These are phyloP conservation scores for Rallus limicola DNA, from an alignment of 2,113 vertebrate genomes.

Conservation along the genomic window DNA sequence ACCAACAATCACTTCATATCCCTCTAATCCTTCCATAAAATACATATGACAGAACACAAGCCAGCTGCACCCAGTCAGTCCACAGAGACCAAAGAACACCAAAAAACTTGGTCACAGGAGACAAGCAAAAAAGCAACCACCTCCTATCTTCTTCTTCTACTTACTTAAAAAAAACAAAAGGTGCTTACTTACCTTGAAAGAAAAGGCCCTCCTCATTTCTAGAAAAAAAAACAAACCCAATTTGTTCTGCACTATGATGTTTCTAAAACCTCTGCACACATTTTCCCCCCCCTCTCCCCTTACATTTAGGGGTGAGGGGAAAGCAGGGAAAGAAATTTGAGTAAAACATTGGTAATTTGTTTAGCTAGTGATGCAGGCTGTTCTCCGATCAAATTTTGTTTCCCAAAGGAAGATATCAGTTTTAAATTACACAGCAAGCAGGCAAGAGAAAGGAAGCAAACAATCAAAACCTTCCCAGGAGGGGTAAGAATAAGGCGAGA, in stretches of 20 bases:
- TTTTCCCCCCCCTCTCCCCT: not conserved
- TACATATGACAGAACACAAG: not conserved
- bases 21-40: not conserved
- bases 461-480: constrained; percentile 82
- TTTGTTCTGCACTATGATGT: not conserved
- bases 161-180: not conserved
- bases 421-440: constrained; percentile 82
- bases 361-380: constrained; percentile 77
- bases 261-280: constrained; percentile 20
- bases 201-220: not conserved
- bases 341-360: constrained; percentile 79
- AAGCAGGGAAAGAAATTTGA: constrained; percentile 67
- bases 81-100: not conserved
- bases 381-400: constrained; percentile 81
- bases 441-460: constrained; percentile 77
- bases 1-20: not conserved
- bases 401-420: constrained; percentile 79
- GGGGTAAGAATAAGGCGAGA: constrained; percentile 63
- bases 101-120: not conserved
- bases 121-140: not conserved
- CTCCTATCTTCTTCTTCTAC: not conserved
- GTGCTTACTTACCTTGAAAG: not conserved
- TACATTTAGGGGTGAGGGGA: not conserved
- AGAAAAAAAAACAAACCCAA: constrained; percentile 44
- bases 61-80: not conserved